phyloP scores from a whole-genome alignment of 2,113 vertebrate genomes.

The Colinus virginianus region DNA sequence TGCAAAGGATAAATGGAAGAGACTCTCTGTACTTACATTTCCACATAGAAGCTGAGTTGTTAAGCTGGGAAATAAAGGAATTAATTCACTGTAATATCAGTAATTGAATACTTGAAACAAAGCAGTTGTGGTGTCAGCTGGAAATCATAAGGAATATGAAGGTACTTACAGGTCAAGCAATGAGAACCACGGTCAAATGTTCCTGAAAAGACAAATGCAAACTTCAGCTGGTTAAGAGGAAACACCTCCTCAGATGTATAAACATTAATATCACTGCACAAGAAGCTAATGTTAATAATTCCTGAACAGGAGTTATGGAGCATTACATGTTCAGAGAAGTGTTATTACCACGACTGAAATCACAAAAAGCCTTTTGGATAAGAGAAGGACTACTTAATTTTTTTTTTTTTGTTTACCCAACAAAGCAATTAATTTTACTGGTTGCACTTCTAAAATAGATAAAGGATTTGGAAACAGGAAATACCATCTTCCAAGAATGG shows the following conservation, averaged over 20 bases:
- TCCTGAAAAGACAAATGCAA: not conserved
- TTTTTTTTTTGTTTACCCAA: not conserved
- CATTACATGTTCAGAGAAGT: not conserved
- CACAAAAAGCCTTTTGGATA: not conserved
- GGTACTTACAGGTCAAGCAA: not conserved
- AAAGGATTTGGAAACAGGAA: not conserved
- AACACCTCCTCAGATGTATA: not conserved
- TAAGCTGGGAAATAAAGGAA: not conserved
- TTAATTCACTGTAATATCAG: not conserved
- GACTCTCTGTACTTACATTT: not conserved
- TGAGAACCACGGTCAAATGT: not conserved
- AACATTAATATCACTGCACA: not conserved
- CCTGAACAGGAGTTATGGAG: not conserved
- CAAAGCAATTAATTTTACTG: not conserved
- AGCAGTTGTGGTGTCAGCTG: not conserved
- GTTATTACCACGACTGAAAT: not conserved
- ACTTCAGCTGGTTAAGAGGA: not conserved
- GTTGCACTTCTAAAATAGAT: not conserved
- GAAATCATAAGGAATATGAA: not conserved
- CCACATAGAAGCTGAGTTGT: not conserved
- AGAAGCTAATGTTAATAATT: not conserved
- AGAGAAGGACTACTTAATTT: not conserved
- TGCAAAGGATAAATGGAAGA: not conserved
- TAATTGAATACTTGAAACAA: not conserved
- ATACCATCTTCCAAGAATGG: not conserved